Conservation (phyloP, 2,113 vertebrate genomes). For the human (Homo sapiens) region GRCh38 chr6:117009001-117009500, state of each 20-base stretch:
- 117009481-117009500: constrained; percentile 53
- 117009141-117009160: not conserved
- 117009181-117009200: constrained; percentile 48
- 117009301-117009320: constrained; percentile 82
- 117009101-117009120: constrained; percentile 25
- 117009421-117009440: constrained; percentile 66
- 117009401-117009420: constrained; percentile 71
- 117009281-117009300: constrained; percentile 83
- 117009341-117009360: constrained; percentile 69
- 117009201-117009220: constrained; percentile 55
- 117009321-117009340: constrained; percentile 70
- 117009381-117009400: constrained; percentile 79
- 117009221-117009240: constrained; percentile 70
- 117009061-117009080: not conserved
- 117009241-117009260: constrained; percentile 50
- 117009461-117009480: constrained; percentile 75
- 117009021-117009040: not conserved
- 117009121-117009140: not conserved
- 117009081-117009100: not conserved
- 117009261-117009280: constrained; percentile 76
- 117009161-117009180: not conserved
- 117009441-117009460: constrained; percentile 69
- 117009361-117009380: constrained; percentile 61
- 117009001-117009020: not conserved
- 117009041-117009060: not conserved